Conservation (phyloP, 2,797 vertebrate species). For the Thalassophryne amazonica region DNA sequence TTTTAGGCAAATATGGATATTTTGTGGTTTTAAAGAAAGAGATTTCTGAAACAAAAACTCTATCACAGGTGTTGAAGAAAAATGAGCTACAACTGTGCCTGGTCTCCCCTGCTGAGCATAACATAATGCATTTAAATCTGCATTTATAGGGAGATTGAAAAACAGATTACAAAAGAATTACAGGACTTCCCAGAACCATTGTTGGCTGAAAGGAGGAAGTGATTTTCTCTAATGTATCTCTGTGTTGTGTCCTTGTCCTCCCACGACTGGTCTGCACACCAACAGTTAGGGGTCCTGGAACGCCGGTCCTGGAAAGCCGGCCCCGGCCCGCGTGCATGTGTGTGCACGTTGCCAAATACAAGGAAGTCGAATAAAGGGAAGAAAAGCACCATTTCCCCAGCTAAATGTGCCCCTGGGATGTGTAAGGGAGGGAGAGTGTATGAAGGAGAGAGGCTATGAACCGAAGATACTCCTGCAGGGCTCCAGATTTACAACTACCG, state of each 20-base stretch:
- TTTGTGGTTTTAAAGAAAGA: too few species aligned
- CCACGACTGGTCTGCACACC: conserved; percentile 49
- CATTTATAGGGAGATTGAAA: conserved; percentile 37
- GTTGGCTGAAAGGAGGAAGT: conserved; percentile 63
- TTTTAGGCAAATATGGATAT: too few species aligned
- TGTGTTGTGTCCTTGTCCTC: conserved; percentile 74
- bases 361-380: conserved; percentile 75
- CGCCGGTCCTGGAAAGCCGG: conserved; percentile 52
- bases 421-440: conserved; percentile 51
- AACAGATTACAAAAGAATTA: conserved; percentile 54
- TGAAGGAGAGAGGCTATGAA: conserved; percentile 69
- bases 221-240: conserved; percentile 74
- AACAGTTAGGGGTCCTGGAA: conserved; percentile 51
- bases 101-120: conserved; percentile 9
- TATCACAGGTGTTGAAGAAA: too few species aligned
- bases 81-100: too few species aligned
- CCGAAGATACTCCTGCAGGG: conserved; percentile 59
- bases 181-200: conserved; percentile 63
- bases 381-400: conserved; percentile 74
- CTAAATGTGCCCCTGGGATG: conserved; percentile 75
- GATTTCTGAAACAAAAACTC: too few species aligned
- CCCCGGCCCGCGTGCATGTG: conserved; percentile 17
- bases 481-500: conserved; percentile 74
- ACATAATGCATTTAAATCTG: conserved; percentile 42
- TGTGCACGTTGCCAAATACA: conserved; percentile 37